A percentile compares a stretch with the other conserved stretches of the same genome.
Evolutionary conservation across 2,888 invertebrate species (phyloP).

Genomic region (Heliconius ismenius): DNA sequence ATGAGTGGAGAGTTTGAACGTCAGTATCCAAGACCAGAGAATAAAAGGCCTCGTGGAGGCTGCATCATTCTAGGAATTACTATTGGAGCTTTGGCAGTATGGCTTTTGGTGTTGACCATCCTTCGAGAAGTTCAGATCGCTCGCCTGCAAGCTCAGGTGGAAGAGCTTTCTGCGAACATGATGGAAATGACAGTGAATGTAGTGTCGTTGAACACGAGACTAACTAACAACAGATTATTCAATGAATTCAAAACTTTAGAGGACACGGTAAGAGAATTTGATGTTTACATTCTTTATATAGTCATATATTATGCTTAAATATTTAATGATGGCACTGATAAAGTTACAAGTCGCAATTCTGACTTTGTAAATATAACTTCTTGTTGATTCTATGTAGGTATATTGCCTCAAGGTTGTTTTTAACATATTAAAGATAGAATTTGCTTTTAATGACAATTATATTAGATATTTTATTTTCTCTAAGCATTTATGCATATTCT

Average conservation of each 20-base stretch:
- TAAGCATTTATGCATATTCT: too few species aligned
- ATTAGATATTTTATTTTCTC: neutral
- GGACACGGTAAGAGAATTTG: constrained; percentile 66
- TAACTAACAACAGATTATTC: constrained; percentile 64
- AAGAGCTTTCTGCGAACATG: constrained; percentile 68
- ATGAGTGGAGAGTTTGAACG: constrained; percentile 75
- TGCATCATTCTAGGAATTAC: constrained; percentile 51
- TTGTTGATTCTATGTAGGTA: neutral
- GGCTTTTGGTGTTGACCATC: constrained; percentile 66
- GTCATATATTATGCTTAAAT: constrained; percentile 2
- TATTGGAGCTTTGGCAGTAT: constrained; percentile 57
- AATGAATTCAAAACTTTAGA: constrained; percentile 68
- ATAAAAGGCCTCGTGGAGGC: constrained; percentile 55
- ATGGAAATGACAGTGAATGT: constrained; percentile 66
- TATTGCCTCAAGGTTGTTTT: neutral
- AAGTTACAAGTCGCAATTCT: constrained; percentile 20
- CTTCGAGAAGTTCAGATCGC: constrained; percentile 67
- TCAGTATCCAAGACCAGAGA: constrained; percentile 63
- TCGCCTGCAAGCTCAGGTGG: constrained; percentile 64
- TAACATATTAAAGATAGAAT: neutral
- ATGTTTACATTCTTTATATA: constrained; percentile 8
- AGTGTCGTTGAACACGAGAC: constrained; percentile 65
- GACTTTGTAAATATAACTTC: constrained; percentile 26
- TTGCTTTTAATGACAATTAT: neutral
- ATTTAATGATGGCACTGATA: constrained; percentile 39